A percentile compares a stretch with the other conserved stretches of the same genome.
phyloP scores from a whole-genome alignment of 1,140 invertebrate species.

The Dryas iulia region DNA sequence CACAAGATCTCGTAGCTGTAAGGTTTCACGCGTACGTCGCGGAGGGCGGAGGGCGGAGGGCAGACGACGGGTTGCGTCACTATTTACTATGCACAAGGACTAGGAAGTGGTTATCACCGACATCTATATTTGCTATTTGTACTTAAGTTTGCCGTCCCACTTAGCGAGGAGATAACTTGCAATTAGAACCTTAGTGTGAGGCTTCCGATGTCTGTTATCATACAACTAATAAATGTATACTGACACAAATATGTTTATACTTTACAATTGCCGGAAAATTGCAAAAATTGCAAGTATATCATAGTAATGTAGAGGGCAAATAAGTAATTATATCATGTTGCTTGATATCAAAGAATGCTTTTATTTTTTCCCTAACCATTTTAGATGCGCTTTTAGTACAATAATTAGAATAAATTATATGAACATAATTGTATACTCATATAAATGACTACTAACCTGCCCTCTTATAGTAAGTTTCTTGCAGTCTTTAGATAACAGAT shows the following conservation, averaged over 20 bases:
- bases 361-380: not conserved
- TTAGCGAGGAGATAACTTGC: slow-evolving; percentile 8
- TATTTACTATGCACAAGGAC: slow-evolving; percentile 33
- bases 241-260: not conserved
- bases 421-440: not conserved
- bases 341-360: too few relatives aligned
- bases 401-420: not conserved
- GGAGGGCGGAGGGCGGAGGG: slow-evolving; percentile 12
- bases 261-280: not conserved
- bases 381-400: not conserved
- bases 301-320: not conserved
- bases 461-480: slow-evolving; percentile 78
- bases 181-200: slow-evolving; percentile 14
- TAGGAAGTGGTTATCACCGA: slow-evolving; percentile 18
- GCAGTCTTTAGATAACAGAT: slow-evolving; percentile 92
- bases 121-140: slow-evolving; percentile 8
- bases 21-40: slow-evolving; percentile 24
- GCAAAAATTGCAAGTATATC: not conserved
- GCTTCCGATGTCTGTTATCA: not conserved
- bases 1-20: slow-evolving; percentile 8
- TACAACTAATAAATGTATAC: not conserved
- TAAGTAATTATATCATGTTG: too few relatives aligned
- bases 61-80: slow-evolving; percentile 30
- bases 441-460: slow-evolving; percentile 51
- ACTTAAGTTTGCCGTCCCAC: slow-evolving; percentile 14